phyloP scores from a whole-genome alignment of 2,113 vertebrate species.

The Notothenia rossii region DNA sequence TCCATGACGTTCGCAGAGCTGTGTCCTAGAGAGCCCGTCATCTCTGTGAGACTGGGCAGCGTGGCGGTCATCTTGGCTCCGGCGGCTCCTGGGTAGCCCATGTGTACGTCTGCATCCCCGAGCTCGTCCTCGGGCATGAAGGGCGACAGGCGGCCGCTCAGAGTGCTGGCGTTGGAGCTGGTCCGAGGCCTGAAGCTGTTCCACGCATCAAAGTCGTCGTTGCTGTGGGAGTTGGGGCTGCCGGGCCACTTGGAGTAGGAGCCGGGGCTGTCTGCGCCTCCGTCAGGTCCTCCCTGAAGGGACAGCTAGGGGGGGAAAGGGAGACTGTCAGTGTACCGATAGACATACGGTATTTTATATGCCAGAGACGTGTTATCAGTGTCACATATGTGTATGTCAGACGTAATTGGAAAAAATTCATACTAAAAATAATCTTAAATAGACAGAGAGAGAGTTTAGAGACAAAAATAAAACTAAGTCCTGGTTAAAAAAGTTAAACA shows the following conservation, averaged over 20 bases:
- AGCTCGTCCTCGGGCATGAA: slow-evolving; percentile 97
- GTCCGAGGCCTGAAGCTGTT: slow-evolving; percentile 94
- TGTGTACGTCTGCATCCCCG: slow-evolving; percentile 90
- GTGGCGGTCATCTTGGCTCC: slow-evolving; percentile 93
- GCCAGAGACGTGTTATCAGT: slow-evolving; percentile 7
- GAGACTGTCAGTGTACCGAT: slow-evolving; percentile 18
- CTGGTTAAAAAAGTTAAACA: not conserved
- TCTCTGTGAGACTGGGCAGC: slow-evolving; percentile 95
- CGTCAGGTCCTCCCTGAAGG: slow-evolving; percentile 92
- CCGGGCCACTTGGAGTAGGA: slow-evolving; percentile 97
- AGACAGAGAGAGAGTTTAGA: no score
- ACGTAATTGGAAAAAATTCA: not conserved
- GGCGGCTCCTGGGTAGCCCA: slow-evolving; percentile 92
- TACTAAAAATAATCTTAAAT: no score
- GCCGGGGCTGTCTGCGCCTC: slow-evolving; percentile 91
- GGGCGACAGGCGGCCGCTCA: slow-evolving; percentile 95
- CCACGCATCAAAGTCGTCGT: slow-evolving; percentile 97
- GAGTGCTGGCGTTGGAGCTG: slow-evolving; percentile 95
- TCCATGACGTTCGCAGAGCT: slow-evolving; percentile 96
- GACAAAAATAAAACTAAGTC: no score
- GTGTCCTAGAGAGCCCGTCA: slow-evolving; percentile 86
- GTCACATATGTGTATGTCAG: slow-evolving; percentile 2
- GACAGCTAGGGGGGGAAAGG: slow-evolving; percentile 80
- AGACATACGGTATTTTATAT: not conserved
- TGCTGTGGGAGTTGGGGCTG: slow-evolving; percentile 97